Conservation (phyloP, 1,140 invertebrate genomes). For the Dinothrombium tinctorium region DNA sequence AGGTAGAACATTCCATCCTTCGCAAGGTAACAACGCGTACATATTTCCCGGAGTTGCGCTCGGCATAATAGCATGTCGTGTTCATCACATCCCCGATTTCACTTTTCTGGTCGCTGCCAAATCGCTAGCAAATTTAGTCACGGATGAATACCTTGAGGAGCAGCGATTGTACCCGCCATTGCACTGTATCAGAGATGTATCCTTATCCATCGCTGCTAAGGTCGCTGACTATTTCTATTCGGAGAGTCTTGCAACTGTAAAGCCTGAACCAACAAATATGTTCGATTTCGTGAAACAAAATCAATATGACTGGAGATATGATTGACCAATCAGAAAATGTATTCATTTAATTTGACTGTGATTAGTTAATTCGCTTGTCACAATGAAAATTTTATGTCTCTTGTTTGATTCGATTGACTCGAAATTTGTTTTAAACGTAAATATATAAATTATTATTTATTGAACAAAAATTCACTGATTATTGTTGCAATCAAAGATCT, state of each 20-base stretch:
- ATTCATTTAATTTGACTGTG: too few relatives aligned
- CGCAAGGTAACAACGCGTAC: slow-evolving; percentile 81
- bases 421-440: too few relatives aligned
- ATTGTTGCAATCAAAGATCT: too few relatives aligned
- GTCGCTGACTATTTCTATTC: slow-evolving; percentile 66
- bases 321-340: too few relatives aligned
- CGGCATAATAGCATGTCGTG: slow-evolving; percentile 48
- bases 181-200: slow-evolving; percentile 57
- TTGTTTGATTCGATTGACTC: too few relatives aligned
- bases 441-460: too few relatives aligned
- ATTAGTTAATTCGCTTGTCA: too few relatives aligned
- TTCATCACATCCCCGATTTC: slow-evolving; percentile 66
- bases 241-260: slow-evolving; percentile 25
- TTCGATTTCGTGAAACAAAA: slow-evolving; percentile 24
- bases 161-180: slow-evolving; percentile 91
- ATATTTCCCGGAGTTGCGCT: slow-evolving; percentile 84
- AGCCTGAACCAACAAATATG: slow-evolving; percentile 30
- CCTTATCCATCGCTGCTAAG: slow-evolving; percentile 56
- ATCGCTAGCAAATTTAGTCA: slow-evolving; percentile 57
- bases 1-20: slow-evolving; percentile 55
- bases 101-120: slow-evolving; percentile 70
- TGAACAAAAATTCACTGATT: too few relatives aligned
- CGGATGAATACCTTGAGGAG: slow-evolving; percentile 45
- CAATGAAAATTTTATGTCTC: too few relatives aligned
- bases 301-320: slow-evolving; percentile 29